A percentile compares a stretch with the other conserved stretches of the same genome.
Evolutionary conservation across 2,797 vertebrate species (phyloP).

Genomic region (Anisognathus igniventris): DNA sequence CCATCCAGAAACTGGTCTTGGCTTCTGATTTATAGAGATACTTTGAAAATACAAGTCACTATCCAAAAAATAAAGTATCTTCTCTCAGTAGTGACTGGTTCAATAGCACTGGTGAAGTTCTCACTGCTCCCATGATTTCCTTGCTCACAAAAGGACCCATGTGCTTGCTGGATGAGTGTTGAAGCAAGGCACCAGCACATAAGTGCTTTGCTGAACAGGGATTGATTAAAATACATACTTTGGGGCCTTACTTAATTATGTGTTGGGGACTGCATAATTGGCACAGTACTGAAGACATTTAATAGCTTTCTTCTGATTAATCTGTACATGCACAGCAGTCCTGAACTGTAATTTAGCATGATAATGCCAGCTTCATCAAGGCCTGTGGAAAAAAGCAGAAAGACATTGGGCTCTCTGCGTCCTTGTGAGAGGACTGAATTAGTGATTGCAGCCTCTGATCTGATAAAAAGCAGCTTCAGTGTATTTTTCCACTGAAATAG

Average conservation of each 20-base stretch:
- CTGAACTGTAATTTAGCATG: conserved; percentile 3
- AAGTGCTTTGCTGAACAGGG: conserved; percentile 21
- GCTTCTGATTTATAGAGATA: background rate
- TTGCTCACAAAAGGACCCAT: background rate
- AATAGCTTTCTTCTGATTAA: conserved; percentile 13
- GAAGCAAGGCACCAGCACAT: background rate
- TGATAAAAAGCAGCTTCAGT: background rate
- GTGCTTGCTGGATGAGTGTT: background rate
- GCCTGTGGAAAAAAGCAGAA: background rate
- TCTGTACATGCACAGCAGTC: background rate
- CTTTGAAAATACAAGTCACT: background rate
- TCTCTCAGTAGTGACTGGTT: background rate
- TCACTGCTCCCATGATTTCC: background rate
- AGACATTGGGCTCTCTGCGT: background rate
- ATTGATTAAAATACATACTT: conserved; percentile 41
- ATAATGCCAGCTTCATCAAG: conserved; percentile 7
- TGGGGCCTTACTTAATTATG: conserved; percentile 38
- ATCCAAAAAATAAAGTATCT: background rate
- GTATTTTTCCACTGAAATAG: background rate
- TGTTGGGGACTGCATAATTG: conserved; percentile 19
- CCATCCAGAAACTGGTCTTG: background rate
- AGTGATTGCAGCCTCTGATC: background rate
- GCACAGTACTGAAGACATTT: background rate
- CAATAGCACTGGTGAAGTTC: background rate
- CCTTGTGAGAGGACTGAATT: background rate